phyloP scores from a whole-genome alignment of 2,113 vertebrate genomes.

The Pao palembangensis region DNA sequence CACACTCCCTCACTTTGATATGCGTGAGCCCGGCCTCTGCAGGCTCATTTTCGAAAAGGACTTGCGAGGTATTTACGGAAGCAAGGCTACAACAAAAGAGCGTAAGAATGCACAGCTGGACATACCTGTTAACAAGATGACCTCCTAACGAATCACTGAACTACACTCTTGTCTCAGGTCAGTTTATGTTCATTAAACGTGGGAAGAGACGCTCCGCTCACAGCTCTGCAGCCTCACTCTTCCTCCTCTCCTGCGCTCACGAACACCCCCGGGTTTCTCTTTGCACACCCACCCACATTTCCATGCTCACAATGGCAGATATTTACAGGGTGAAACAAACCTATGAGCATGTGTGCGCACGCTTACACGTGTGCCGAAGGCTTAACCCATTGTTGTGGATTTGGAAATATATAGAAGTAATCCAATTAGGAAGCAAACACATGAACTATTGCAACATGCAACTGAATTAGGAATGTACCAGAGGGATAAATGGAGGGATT shows the following conservation, averaged over 20 bases:
- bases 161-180: constrained; percentile 6
- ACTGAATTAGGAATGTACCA: constrained; percentile 22
- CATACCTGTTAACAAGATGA: constrained; percentile 45
- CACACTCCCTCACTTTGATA: constrained; percentile 11
- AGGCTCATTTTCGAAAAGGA: background rate
- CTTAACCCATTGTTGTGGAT: constrained; percentile 44
- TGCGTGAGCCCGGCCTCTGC: background rate
- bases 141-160: constrained; percentile 1
- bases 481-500: constrained; percentile 4
- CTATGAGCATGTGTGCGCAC: constrained; percentile 7
- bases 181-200: constrained; percentile 13
- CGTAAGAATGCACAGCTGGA: constrained; percentile 8
- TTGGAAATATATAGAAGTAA: constrained; percentile 44
- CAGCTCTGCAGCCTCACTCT: background rate
- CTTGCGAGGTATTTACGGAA: background rate
- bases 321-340: constrained; percentile 6
- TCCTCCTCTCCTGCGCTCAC: constrained; percentile 10
- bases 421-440: constrained; percentile 52
- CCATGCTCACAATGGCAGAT: constrained; percentile 9
- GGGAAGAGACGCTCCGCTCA: constrained; percentile 7
- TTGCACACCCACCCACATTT: constrained; percentile 30
- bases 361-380: constrained; percentile 18
- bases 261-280: constrained; percentile 6
- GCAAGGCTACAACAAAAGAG: background rate
- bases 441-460: constrained; percentile 15